Base-by-base conservation (phyloP, 2,888 invertebrate species). In the Phyllotreta cruciferae region DNA sequence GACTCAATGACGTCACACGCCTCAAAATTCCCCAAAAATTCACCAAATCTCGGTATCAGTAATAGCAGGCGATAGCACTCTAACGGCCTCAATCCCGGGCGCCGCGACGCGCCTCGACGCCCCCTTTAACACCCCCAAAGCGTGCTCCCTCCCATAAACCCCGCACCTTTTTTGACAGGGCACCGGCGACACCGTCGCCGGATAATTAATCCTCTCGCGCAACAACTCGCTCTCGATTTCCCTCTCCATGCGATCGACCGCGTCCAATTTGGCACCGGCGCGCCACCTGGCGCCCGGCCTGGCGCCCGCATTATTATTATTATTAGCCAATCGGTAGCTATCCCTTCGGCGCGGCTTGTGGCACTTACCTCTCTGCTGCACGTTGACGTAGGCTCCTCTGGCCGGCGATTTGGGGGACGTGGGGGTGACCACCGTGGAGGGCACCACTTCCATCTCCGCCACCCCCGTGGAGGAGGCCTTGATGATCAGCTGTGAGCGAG, bases 321-420 rank as follows among this genome's bases (percentile, higher is more conserved):
- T n/a, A 81, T 93, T 93, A 10, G 93, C 93, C 80, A 91, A 85
- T 69, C 92, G 88, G 78, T 93, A 93, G 81, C 93, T 93, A 79
- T 93, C 91, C 78, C 91, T 92, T 64, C 93, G 88, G 80, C 91
- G 91, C 50, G 93, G 49, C 72, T 84, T 84, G 79, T 83, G 83
- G 81, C 79, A 82, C 73, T 82, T 82, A n/a, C 56, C 58, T 56
- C 56, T 61, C 14, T 47, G 60, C 13, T 89, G 88, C 77, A 90
- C 86, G 84, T 90, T 88, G 79, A 90, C 89, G 82, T 90, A 90
- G 70, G 89, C 89, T 71, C 89, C 90, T 68, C 83, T 80, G 5
- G 70, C 71, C 13, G 62, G 65, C 24, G 82, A 75, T 75, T 80
- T 75, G 74, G 83, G 74, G 73, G 81, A 79, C 79, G 80, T 82